phyloP scores from a whole-genome alignment of 2,888 invertebrate genomes.

The Invenusta paracnida region DNA sequence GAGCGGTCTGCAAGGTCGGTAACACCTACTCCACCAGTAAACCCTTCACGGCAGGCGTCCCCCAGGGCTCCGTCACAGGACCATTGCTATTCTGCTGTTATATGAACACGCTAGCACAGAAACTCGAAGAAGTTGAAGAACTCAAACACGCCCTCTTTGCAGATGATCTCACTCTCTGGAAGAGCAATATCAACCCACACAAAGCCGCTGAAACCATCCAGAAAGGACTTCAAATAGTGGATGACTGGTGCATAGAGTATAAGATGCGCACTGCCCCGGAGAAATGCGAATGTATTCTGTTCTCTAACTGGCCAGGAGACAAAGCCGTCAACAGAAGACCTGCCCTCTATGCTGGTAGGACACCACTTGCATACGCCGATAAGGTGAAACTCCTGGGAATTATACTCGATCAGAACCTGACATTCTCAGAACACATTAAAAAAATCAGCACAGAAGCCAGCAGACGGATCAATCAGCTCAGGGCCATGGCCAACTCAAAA shows the following conservation, averaged over 20 bases:
- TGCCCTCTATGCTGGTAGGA: no score
- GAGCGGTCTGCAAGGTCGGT: conserved; percentile 3
- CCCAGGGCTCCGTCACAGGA: neutral
- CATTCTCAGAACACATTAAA: no score
- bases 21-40: neutral
- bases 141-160: neutral
- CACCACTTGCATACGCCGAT: no score
- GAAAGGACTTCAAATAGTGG: neutral
- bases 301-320: neutral
- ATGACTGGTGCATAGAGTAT: neutral
- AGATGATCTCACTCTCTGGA: conserved; percentile 25
- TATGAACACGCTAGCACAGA: neutral
- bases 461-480: no score
- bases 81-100: neutral
- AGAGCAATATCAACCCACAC: neutral
- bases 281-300: conserved; percentile 1
- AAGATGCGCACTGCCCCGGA: neutral
- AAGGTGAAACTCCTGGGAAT: no score
- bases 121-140: neutral
- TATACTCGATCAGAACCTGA: no score
- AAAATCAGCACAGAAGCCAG: no score
- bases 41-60: neutral
- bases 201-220: neutral
- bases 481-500: no score
- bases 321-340: no score